Conservation (phyloP, 2,113 vertebrate genomes). For the Ramphastos sulfuratus region DNA sequence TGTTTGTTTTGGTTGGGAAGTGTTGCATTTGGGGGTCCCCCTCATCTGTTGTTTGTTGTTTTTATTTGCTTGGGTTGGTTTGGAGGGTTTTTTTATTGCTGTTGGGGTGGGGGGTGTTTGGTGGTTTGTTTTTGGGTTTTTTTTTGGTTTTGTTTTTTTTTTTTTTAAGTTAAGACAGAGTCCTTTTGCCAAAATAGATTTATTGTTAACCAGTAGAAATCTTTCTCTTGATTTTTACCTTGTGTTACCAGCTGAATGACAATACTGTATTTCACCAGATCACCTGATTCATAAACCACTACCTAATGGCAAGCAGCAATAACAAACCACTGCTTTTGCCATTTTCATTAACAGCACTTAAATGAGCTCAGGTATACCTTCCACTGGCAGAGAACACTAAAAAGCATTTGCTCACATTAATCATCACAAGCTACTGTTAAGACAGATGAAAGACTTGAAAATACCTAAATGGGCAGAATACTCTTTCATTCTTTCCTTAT, state of each 20-base stretch:
- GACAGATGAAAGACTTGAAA: background rate
- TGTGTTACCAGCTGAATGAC: background rate
- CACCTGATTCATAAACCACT: conserved; percentile 12
- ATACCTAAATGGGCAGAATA: background rate
- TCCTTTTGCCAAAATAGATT: background rate
- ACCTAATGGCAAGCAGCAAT: background rate
- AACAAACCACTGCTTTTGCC: conserved; percentile 30
- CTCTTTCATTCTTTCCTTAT: background rate
- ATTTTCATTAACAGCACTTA: conserved; percentile 40
- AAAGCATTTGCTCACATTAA: conserved; percentile 13
- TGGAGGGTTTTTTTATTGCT: background rate
- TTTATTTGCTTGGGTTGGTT: too few relatives aligned
- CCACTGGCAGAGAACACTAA: background rate
- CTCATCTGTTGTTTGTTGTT: too few relatives aligned
- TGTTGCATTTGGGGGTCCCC: too few relatives aligned
- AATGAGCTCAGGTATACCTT: conserved; percentile 1
- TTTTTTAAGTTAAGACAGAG: background rate
- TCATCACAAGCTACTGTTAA: background rate
- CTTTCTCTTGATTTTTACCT: background rate
- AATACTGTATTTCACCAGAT: background rate
- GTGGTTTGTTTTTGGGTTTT: too few relatives aligned
- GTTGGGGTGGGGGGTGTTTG: too few relatives aligned
- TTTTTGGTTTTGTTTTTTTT: too few relatives aligned
- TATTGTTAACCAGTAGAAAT: background rate
- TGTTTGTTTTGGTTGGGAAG: too few relatives aligned